Percentiles rank a stretch among this genome's conserved stretches.
These are phyloP conservation scores for Tyto alba DNA, from an alignment of 2,113 vertebrate species.

Conservation along the genomic window DNA sequence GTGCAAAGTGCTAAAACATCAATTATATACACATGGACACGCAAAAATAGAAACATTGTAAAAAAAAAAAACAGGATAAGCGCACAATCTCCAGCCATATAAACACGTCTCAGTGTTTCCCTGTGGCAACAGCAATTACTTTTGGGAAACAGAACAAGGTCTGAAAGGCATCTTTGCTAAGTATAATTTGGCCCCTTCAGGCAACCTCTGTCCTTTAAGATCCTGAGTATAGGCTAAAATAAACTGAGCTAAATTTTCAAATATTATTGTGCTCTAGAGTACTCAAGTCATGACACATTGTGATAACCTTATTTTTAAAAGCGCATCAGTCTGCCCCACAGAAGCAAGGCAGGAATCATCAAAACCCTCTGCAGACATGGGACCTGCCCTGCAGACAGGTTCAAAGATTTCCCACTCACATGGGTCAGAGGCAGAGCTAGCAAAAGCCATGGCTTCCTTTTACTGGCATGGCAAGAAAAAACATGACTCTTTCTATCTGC, in stretches of 20 bases:
- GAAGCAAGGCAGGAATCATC: neutral
- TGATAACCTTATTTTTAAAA: neutral
- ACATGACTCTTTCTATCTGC: neutral
- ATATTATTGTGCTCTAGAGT: neutral
- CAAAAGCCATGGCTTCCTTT: neutral
- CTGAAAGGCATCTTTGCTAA: neutral
- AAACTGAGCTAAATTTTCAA: neutral
- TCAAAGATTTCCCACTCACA: neutral
- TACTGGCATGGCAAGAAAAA: neutral
- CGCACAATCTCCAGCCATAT: neutral
- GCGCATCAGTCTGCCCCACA: fast-evolving
- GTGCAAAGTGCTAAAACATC: slow-evolving; percentile 4
- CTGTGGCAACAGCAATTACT: neutral
- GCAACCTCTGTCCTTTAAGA: neutral
- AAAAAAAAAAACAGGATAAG: neutral
- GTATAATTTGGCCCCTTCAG: neutral
- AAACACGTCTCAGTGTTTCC: neutral
- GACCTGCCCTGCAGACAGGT: neutral
- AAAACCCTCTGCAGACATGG: neutral
- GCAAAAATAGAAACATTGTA: neutral
- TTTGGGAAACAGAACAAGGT: neutral
- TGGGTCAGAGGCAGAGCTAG: neutral
- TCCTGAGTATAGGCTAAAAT: neutral
- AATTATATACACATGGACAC: neutral
- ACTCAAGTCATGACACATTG: neutral